phyloP scores from a whole-genome alignment of 2,797 vertebrate genomes.

The Trachurus trachurus region DNA sequence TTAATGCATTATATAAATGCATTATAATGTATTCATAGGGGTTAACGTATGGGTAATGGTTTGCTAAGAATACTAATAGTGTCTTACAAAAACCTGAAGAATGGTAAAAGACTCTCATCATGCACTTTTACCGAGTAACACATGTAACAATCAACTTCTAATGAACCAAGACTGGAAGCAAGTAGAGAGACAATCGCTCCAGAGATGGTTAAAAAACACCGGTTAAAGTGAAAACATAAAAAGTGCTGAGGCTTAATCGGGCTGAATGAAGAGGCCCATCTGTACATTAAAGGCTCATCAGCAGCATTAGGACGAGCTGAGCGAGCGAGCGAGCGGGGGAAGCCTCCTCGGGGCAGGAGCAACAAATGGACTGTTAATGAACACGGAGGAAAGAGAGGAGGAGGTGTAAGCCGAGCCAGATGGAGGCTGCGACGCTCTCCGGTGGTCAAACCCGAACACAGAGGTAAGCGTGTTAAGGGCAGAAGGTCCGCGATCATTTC shows the following conservation, averaged over 20 bases:
- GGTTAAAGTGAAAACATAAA: constrained; percentile 46
- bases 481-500: constrained; percentile 37
- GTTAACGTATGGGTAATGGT: constrained; percentile 49
- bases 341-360: constrained; percentile 54
- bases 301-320: constrained; percentile 61
- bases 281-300: constrained; percentile 74
- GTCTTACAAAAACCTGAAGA: constrained; percentile 42
- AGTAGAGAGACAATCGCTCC: constrained; percentile 25
- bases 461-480: constrained; percentile 22
- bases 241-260: constrained; percentile 45
- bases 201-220: constrained; percentile 21
- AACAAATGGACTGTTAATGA: constrained; percentile 71
- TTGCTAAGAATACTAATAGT: constrained; percentile 56
- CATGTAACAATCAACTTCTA: neutral
- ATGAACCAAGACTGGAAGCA: constrained; percentile 8
- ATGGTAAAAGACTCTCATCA: constrained; percentile 32
- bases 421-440: constrained; percentile 32
- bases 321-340: constrained; percentile 47
- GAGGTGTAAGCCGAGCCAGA: constrained; percentile 37
- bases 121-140: constrained; percentile 34
- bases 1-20: constrained; percentile 73
- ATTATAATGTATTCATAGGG: constrained; percentile 71
- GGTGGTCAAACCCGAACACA: constrained; percentile 43
- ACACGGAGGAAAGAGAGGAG: constrained; percentile 27
- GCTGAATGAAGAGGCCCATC: constrained; percentile 61